Base-by-base conservation (phyloP, 2,113 vertebrate genomes). In the Leptobrachium ailaonicum region DNA sequence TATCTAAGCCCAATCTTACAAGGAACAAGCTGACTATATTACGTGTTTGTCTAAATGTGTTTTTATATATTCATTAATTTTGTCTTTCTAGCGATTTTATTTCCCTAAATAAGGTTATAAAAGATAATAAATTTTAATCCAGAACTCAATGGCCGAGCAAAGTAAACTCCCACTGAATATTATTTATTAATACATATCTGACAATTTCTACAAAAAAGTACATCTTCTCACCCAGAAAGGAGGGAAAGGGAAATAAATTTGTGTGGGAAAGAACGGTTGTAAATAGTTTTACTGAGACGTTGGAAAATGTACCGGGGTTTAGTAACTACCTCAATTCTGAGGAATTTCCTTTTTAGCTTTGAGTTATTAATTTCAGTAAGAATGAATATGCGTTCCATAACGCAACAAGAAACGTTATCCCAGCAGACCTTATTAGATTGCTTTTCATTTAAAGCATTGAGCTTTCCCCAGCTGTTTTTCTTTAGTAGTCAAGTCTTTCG, bases 121-220 rank as follows among this genome's bases (percentile, higher is more conserved):
- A 54, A 54, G 11, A 54, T 8, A 54, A 54, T 8, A 54, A 53
- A 53, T 53, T 53, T 11, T 54, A 8, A 6, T 54, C 50, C 11
- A 54, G 50, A 54, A 54, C 6, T 32, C 20, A 32, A 32, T 32
- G 20, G 20, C 20, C 20, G 20, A 32, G 20, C 20, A 32, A 32
- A 32, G 20, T 32, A 32, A 32, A 32, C 20, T 32, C 20, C 20
- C 20, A 32, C 20, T 1, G 20, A 32, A 32, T 86, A 88, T 91
- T 92, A 92, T 93, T 92, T 93, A 93, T 94, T 92, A 91, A 92
- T 92, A 89, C 87, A 85, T 73, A 82, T 86, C 92, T 86, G 88
- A 88, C 88, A 89, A 84, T 84, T 84, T 85, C 88, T 89, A 90
- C 90, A 87, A 88, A 87, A 71, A 85, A 74, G 84, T 84, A 50